Evolutionary conservation across 2,888 invertebrate species (phyloP).

Genomic region (Acanthosepion pharaonis): DNA sequence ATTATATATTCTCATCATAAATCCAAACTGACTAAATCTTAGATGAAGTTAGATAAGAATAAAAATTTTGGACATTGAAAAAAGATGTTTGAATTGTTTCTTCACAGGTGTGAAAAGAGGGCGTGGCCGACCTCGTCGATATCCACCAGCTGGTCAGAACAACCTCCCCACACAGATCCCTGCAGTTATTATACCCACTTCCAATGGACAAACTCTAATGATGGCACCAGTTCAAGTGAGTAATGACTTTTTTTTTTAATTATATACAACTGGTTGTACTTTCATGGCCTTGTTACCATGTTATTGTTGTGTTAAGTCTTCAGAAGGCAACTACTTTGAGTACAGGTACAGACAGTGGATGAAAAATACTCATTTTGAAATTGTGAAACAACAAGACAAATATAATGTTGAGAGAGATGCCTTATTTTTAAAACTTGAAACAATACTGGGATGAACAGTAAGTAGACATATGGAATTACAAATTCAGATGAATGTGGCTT

Average conservation of each 20-base stretch:
- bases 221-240: constrained; percentile 72
- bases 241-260: not conserved
- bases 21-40: not conserved
- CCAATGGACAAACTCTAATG: constrained; percentile 73
- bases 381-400: no score
- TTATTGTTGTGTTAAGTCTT: no score
- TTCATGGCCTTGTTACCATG: no score
- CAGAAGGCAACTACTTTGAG: no score
- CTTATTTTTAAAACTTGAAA: no score
- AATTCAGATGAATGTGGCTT: no score
- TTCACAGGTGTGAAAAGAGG: constrained; percentile 68
- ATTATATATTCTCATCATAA: not conserved
- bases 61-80: not conserved
- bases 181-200: constrained; percentile 72
- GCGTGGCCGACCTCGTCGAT: constrained; percentile 72
- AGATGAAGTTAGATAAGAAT: not conserved
- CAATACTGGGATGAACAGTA: no score
- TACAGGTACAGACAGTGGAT: no score
- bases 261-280: no score
- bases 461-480: no score
- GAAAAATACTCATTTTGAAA: no score
- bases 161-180: constrained; percentile 66
- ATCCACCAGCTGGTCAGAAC: constrained; percentile 64
- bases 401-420: no score
- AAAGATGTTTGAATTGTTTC: not conserved